Base-by-base conservation (phyloP, 2,888 invertebrate genomes). In the Adelognathus sp. region DNA sequence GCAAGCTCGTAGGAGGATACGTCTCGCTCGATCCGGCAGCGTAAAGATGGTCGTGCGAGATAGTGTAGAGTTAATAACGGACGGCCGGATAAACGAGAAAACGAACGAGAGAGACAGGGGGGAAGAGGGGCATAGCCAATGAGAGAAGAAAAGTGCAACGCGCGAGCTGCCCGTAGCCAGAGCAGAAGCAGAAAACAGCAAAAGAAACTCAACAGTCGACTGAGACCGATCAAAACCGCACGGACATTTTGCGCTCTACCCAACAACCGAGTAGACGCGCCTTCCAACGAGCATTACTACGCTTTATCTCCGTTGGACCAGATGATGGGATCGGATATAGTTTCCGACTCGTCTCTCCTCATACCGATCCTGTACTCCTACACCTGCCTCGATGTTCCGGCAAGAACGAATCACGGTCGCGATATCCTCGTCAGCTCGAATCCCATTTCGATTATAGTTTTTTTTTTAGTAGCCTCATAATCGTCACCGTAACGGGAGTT, bases 41-140 rank as follows among this genome's bases (percentile, higher is more conserved):
- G 88, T 88, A 87, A 89, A 90, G 88, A 89, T 89, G 87, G 86
- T 88, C 86, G 86, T 85, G 85, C 85, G 79, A 88, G 90, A 89
- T 89, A 89, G 86, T 83, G 84, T 82, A 84, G 85, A 89, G 89
- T 90, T 90, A 90, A 90, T 89, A 88, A 89, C 88, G 88, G 87
- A 84, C 86, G 84, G 83, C 79, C 81, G 86, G 88, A 89, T 88
- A 88, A 86, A 86, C 85, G 83, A 82, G 84, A 79, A 79, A 66
- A 72, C 60, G 54, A 27, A 63, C 50, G 67, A 66, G 54, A 72
- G 46, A 60, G 66, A 52, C 21, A 44, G 44, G 54, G 41, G 50
- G 31, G 39, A n/a, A 60, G 60, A 16, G 24, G 58, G 27, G 63
- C 52, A 31, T 60, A 61, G 69, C 74, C 81, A 81, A 81, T 78